These are phyloP conservation scores for Corydoras maculifer DNA, from an alignment of 2,113 vertebrate species.

Conservation along the genomic window DNA sequence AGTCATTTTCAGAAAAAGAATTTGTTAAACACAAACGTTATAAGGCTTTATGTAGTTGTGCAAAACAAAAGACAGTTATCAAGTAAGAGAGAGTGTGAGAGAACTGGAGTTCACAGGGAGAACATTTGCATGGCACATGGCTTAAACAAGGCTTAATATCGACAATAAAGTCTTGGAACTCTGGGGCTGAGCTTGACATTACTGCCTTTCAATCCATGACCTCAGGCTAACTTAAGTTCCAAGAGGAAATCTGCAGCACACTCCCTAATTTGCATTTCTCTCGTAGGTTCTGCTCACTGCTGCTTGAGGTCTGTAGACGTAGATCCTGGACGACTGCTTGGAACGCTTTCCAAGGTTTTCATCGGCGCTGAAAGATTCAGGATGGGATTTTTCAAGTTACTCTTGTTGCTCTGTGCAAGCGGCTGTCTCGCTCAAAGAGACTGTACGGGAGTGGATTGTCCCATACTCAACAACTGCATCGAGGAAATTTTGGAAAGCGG, in stretches of 20 bases:
- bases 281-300: conserved; percentile 59
- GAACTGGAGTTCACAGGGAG: too few relatives aligned
- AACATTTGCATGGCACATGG: too few relatives aligned
- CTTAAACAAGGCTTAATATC: conserved; percentile 13
- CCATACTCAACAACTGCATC: conserved; percentile 76
- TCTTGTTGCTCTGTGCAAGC: conserved; percentile 53
- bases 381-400: conserved; percentile 39
- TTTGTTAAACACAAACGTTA: too few relatives aligned
- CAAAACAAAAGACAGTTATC: too few relatives aligned
- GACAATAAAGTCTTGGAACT: conserved; percentile 6
- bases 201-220: conserved; percentile 53
- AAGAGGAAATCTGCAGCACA: conserved; percentile 51
- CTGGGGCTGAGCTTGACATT: conserved; percentile 51
- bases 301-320: conserved; percentile 40
- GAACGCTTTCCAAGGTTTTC: too few relatives aligned
- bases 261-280: conserved; percentile 58
- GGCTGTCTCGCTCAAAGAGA: conserved; percentile 59
- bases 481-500: conserved; percentile 75
- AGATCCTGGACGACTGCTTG: background rate
- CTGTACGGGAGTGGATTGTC: conserved; percentile 76
- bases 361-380: conserved; percentile 4
- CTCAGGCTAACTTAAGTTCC: conserved; percentile 52
- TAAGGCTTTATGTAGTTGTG: too few relatives aligned
- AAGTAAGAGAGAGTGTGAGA: too few relatives aligned
- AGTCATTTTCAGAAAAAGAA: too few relatives aligned